Conservation (phyloP, 2,888 invertebrate species). For the Pardosa pseudoannulata region DNA sequence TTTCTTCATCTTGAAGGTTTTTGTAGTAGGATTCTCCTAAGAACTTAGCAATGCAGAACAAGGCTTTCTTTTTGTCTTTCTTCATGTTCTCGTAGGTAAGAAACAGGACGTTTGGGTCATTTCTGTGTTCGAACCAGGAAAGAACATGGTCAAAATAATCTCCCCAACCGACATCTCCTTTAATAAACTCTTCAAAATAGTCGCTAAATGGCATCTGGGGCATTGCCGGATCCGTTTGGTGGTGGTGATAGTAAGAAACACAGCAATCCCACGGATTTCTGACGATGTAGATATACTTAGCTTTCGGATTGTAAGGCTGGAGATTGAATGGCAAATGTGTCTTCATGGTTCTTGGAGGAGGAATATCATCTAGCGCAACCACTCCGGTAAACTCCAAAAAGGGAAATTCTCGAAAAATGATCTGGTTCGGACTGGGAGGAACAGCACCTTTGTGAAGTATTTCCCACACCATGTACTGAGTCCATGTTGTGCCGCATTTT, state of each 20-base stretch:
- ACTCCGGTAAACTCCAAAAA: constrained; percentile 58
- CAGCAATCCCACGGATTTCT: constrained; percentile 79
- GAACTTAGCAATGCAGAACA: constrained; percentile 74
- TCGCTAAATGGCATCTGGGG: constrained; percentile 75
- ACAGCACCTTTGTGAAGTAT: constrained; percentile 57
- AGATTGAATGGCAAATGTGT: constrained; percentile 64
- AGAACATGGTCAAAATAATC: constrained; percentile 72
- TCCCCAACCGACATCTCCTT: constrained; percentile 76
- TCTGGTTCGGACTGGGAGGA: constrained; percentile 63
- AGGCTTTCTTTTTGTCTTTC: constrained; percentile 68
- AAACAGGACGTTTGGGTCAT: constrained; percentile 76
- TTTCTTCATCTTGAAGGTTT: constrained; percentile 30
- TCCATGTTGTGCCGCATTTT: constrained; percentile 73
- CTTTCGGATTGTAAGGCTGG: constrained; percentile 46
- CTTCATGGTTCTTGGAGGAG: constrained; percentile 59
- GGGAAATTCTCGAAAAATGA: constrained; percentile 63
- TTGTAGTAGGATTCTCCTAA: constrained; percentile 64
- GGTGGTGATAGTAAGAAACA: constrained; percentile 78
- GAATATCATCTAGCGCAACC: constrained; percentile 23
- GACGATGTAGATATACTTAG: constrained; percentile 77
- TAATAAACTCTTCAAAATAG: constrained; percentile 77
- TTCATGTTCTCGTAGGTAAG: constrained; percentile 78
- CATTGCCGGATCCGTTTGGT: constrained; percentile 7
- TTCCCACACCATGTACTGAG: constrained; percentile 70
- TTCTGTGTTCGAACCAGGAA: constrained; percentile 70